phyloP scores from a whole-genome alignment of 1,140 invertebrate genomes.

The Triops cancriformis region DNA sequence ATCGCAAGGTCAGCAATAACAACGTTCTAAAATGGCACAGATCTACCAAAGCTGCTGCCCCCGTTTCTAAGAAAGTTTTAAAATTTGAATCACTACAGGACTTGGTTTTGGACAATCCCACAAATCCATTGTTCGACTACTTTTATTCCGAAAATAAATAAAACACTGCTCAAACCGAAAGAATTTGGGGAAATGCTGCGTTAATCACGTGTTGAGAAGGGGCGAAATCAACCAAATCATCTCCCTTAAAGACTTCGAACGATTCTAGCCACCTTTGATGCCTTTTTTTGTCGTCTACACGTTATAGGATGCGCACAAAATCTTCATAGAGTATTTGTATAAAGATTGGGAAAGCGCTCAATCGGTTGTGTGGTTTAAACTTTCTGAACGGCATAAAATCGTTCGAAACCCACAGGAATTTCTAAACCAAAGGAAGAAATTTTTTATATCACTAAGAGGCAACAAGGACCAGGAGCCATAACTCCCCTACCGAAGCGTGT shows the following conservation, averaged over 20 bases:
- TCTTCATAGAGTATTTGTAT: too few relatives aligned
- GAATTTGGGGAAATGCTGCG: too few relatives aligned
- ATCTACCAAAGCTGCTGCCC: not conserved
- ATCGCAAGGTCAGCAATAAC: not conserved
- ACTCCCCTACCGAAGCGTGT: not conserved
- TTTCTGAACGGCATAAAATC: not conserved
- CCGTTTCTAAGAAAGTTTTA: not conserved
- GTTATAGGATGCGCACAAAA: too few relatives aligned
- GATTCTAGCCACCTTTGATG: too few relatives aligned
- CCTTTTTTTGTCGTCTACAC: too few relatives aligned
- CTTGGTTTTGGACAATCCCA: not conserved
- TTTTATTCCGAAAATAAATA: not conserved
- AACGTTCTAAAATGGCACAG: conserved; percentile 6
- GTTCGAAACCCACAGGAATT: not conserved
- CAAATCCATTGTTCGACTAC: not conserved
- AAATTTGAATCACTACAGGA: not conserved
- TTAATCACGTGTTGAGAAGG: too few relatives aligned
- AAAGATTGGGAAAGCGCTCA: too few relatives aligned
- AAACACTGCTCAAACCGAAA: not conserved
- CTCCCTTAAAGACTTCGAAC: too few relatives aligned
- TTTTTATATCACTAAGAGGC: not conserved
- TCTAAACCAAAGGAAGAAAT: not conserved
- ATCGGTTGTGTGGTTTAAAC: too few relatives aligned
- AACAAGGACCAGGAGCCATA: not conserved
- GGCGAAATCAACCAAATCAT: too few relatives aligned